These are phyloP conservation scores for Atherinomorus stipes DNA, from an alignment of 2,113 vertebrate genomes.

Conservation along the genomic window DNA sequence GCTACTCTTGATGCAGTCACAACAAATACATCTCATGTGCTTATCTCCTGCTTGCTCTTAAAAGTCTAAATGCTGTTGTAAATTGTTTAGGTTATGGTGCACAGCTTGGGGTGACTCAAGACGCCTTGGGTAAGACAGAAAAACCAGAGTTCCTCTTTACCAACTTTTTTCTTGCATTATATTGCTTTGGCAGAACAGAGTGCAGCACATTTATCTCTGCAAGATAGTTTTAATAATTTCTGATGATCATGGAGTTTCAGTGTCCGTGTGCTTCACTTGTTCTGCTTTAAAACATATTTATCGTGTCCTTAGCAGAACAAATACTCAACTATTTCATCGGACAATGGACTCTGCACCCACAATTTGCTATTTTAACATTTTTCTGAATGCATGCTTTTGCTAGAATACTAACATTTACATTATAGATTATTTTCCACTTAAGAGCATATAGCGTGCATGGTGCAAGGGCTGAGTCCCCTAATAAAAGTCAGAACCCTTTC, in stretches of 20 bases:
- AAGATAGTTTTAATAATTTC: neutral
- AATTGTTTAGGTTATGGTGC: conserved; percentile 59
- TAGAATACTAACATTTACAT: conserved; percentile 26
- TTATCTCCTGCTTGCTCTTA: neutral
- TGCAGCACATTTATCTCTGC: neutral
- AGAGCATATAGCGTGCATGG: neutral
- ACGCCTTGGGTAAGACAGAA: conserved; percentile 61
- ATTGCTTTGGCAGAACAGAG: neutral
- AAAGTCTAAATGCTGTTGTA: neutral
- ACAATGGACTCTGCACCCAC: neutral
- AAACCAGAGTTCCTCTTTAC: neutral
- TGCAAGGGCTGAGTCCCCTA: neutral
- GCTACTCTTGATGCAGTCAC: neutral
- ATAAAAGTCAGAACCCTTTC: conserved; percentile 7
- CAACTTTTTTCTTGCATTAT: neutral
- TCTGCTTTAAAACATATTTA: neutral
- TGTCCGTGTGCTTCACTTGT: neutral
- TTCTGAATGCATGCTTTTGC: conserved; percentile 5
- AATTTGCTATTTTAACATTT: neutral
- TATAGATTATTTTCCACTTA: conserved; percentile 33
- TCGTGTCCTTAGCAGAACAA: neutral
- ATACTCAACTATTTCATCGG: neutral
- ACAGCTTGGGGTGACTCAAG: conserved; percentile 62
- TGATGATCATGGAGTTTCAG: neutral
- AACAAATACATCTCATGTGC: neutral